Conservation (phyloP, 2,888 invertebrate species). For the Plutella xylostella region DNA sequence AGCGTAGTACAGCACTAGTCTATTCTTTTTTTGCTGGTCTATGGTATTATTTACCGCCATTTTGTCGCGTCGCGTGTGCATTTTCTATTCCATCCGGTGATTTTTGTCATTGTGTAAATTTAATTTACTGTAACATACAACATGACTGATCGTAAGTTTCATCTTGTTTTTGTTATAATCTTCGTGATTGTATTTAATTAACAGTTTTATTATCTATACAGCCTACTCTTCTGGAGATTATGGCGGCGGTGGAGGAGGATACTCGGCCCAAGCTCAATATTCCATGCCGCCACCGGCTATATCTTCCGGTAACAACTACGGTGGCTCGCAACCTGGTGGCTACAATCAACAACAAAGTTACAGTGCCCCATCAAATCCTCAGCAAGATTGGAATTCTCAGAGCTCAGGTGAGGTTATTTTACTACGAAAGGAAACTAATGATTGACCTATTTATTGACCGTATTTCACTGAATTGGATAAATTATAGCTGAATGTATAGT, state of each 20-base stretch:
- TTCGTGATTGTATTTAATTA: neutral
- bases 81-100: too few species aligned
- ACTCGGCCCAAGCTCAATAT: conserved; percentile 52
- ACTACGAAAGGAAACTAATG: too few species aligned
- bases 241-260: conserved; percentile 34
- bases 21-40: too few species aligned
- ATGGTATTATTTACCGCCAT: too few species aligned
- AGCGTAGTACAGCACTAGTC: too few species aligned
- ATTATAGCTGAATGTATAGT: neutral
- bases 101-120: too few species aligned
- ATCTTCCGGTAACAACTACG: conserved; percentile 48
- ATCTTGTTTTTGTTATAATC: neutral
- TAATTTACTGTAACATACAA: too few species aligned
- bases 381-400: conserved; percentile 48
- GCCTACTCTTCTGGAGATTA: conserved; percentile 38
- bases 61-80: too few species aligned
- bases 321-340: conserved; percentile 35
- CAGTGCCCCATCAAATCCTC: conserved; percentile 30
- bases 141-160: neutral
- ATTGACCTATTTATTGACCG: neutral
- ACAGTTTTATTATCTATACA: neutral
- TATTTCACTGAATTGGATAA: neutral
- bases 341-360: conserved; percentile 44
- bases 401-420: conserved; percentile 33
- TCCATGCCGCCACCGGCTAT: conserved; percentile 56